A percentile compares a stretch with the other conserved stretches of the same genome.
Conservation (phyloP, 2,797 vertebrate genomes). For the Sphenopsis melanotis region DNA sequence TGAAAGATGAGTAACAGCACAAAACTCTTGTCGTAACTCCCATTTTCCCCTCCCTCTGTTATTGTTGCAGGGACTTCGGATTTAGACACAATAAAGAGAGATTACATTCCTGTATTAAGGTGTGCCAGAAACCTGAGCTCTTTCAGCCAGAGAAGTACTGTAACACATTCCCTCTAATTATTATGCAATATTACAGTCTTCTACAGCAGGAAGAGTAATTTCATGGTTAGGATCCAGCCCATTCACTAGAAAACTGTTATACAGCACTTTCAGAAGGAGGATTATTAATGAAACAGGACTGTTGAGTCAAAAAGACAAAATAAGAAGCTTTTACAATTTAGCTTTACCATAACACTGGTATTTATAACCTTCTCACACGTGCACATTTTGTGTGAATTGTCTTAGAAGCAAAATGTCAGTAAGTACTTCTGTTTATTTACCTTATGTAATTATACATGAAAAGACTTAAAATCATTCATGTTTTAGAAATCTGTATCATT, state of each 20-base stretch:
- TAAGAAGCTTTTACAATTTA: background rate
- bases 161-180: slow-evolving; percentile 44
- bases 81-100: slow-evolving; percentile 65
- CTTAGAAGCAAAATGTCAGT: background rate
- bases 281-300: background rate
- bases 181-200: slow-evolving; percentile 26
- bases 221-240: background rate
- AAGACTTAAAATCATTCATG: background rate
- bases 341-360: background rate
- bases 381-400: background rate
- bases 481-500: background rate
- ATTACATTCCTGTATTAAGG: slow-evolving; percentile 70
- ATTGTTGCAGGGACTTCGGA: slow-evolving; percentile 24
- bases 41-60: slow-evolving; percentile 18
- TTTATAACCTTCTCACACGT: background rate
- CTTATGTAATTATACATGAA: background rate
- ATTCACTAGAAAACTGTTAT: slow-evolving; percentile 10
- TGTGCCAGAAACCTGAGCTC: slow-evolving; percentile 69
- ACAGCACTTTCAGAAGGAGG: background rate
- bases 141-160: background rate
- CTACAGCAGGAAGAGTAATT: slow-evolving; percentile 2
- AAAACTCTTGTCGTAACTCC: background rate
- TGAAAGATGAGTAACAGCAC: slow-evolving; percentile 65
- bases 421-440: background rate
- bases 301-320: background rate